Conservation (phyloP, 2,113 vertebrate genomes). For the human region GRCh38 chr4:25915501-25916000, state of each 20-base stretch:
- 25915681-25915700: background rate
- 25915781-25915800: background rate
- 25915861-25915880: background rate
- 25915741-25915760: background rate
- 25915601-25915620: rapidly evolving
- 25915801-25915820: background rate
- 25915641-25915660: background rate
- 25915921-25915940: background rate
- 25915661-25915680: background rate
- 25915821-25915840: background rate
- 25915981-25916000: background rate
- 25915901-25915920: background rate
- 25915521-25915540: background rate
- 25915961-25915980: too few species aligned
- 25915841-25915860: background rate
- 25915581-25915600: background rate
- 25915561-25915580: background rate
- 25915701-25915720: background rate
- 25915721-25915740: background rate
- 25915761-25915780: background rate
- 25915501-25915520: constrained; percentile 12
- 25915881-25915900: background rate
- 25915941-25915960: background rate
- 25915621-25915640: background rate
- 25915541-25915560: constrained; percentile 1